A percentile compares a stretch with the other conserved stretches of the same genome.
These are phyloP conservation scores for Monodelphis domestica DNA, from an alignment of 2,797 vertebrate genomes.

Conservation along the genomic window DNA sequence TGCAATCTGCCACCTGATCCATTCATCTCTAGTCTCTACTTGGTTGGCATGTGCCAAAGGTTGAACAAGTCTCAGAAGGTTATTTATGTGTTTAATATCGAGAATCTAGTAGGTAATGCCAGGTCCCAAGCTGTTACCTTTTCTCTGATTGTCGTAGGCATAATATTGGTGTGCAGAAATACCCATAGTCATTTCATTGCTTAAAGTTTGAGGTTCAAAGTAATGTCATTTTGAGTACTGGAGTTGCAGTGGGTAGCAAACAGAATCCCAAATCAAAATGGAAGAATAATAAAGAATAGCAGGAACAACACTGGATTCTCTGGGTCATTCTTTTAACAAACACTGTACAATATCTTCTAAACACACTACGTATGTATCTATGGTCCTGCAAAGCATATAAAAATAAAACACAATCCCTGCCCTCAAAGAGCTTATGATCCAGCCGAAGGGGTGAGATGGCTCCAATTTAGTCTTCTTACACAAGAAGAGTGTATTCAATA, in stretches of 20 bases:
- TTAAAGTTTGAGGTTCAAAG: not conserved
- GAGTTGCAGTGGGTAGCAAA: not conserved
- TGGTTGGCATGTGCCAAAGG: slow-evolving; percentile 2
- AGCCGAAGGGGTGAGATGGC: no score
- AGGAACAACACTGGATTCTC: not conserved
- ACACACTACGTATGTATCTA: no score
- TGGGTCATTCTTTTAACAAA: not conserved
- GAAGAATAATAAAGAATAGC: not conserved
- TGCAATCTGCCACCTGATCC: not conserved
- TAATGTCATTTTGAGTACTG: not conserved
- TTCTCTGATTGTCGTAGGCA: not conserved
- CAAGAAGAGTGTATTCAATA: no score
- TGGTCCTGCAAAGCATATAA: no score
- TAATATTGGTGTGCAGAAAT: not conserved
- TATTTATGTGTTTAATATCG: not conserved
- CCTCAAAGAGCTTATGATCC: no score
- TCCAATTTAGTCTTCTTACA: no score
- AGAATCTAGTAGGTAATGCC: not conserved
- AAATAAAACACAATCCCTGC: no score
- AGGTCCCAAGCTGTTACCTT: not conserved
- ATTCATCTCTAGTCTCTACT: not conserved
- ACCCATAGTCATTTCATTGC: not conserved
- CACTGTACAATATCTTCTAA: no score
- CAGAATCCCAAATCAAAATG: not conserved
- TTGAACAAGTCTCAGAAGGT: not conserved